A percentile compares a stretch with the other conserved stretches of the same genome.
These are phyloP conservation scores for Hesperia comma DNA, from an alignment of 2,888 invertebrate genomes.

Conservation along the genomic window DNA sequence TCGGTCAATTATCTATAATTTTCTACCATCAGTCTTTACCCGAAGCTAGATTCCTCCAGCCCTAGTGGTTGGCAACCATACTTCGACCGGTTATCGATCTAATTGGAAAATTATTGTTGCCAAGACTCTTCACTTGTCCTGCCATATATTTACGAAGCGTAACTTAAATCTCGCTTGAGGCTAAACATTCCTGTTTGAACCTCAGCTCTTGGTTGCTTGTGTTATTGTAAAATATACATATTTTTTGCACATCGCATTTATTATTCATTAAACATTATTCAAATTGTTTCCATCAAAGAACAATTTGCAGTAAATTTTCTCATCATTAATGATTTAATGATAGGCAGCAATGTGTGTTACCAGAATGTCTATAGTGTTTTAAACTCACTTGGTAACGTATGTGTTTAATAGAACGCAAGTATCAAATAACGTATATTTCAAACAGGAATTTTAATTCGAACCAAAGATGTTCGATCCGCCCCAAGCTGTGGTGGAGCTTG, in stretches of 20 bases:
- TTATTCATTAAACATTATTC: constrained; percentile 32
- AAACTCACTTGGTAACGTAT: neutral
- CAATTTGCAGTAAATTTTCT: constrained; percentile 28
- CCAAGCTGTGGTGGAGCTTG: constrained; percentile 65
- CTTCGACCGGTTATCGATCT: constrained; percentile 69
- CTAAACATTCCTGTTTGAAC: constrained; percentile 12
- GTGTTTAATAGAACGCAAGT: neutral
- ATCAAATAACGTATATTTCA: constrained; percentile 47
- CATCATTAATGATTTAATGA: constrained; percentile 24
- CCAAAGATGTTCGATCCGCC: constrained; percentile 71
- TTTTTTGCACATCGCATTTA: constrained; percentile 20
- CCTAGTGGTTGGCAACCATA: constrained; percentile 56
- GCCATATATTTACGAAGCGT: neutral
- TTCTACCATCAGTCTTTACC: constrained; percentile 81
- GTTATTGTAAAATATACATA: constrained; percentile 11
- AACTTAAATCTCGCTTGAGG: constrained; percentile 30
- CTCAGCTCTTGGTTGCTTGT: constrained; percentile 5
- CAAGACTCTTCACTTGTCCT: constrained; percentile 37
- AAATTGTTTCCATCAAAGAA: constrained; percentile 20
- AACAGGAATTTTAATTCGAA: constrained; percentile 71
- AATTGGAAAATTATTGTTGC: constrained; percentile 72
- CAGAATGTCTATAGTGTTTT: neutral
- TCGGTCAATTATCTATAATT: constrained; percentile 82
- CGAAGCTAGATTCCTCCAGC: constrained; percentile 64
- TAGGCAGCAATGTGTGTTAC: constrained; percentile 5